phyloP scores from a whole-genome alignment of 2,797 vertebrate species.

The Silurus lanzhouensis region DNA sequence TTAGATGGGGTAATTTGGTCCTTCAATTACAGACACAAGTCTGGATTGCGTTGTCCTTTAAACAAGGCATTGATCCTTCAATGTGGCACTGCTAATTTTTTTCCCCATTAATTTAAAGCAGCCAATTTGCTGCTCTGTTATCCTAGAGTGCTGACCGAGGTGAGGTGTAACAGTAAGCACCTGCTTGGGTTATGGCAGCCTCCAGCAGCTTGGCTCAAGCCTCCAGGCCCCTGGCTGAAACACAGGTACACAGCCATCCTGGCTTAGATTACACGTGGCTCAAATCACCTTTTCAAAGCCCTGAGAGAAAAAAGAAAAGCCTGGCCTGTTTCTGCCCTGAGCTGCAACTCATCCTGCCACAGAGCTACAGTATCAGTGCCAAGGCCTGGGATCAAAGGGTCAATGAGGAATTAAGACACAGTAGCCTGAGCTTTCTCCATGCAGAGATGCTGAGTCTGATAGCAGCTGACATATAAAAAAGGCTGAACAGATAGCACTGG shows the following conservation, averaged over 20 bases:
- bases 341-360: constrained; percentile 63
- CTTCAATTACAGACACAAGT: constrained; percentile 84
- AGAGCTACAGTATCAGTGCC: constrained; percentile 66
- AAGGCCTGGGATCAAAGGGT: constrained; percentile 73
- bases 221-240: constrained; percentile 74
- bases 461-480: constrained; percentile 67
- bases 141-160: constrained; percentile 80
- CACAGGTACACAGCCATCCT: constrained; percentile 68
- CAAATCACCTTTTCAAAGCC: constrained; percentile 72
- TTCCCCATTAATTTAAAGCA: constrained; percentile 87
- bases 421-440: constrained; percentile 79
- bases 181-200: constrained; percentile 72
- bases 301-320: constrained; percentile 70
- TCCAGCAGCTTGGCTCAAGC: constrained; percentile 71
- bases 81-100: constrained; percentile 80
- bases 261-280: constrained; percentile 78
- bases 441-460: constrained; percentile 72
- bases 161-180: constrained; percentile 77
- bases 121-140: constrained; percentile 80
- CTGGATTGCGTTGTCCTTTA: constrained; percentile 82
- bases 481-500: constrained; percentile 71
- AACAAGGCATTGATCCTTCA: constrained; percentile 85
- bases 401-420: constrained; percentile 81
- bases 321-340: constrained; percentile 60
- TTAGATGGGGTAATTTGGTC: constrained; percentile 87